Conservation (phyloP, 2,888 invertebrate genomes). For the Drosophila paranaensis region DNA sequence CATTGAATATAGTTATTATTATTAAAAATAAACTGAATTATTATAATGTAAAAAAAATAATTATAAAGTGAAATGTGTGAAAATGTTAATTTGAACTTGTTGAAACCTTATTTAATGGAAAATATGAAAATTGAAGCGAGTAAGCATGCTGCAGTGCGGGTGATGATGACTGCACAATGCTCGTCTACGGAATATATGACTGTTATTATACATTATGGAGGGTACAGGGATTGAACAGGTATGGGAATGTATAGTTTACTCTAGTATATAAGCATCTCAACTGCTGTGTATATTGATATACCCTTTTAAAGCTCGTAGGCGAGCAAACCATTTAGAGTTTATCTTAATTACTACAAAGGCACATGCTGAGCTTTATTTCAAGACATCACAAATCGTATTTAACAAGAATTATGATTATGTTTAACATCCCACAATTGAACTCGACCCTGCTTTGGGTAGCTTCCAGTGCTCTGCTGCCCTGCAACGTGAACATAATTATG, state of each 20-base stretch:
- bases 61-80: not conserved
- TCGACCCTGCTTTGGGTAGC: not conserved
- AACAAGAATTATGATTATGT: not conserved
- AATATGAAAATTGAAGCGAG: not conserved
- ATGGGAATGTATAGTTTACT: too few species aligned
- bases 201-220: too few species aligned
- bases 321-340: not conserved
- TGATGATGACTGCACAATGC: not conserved
- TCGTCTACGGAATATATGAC: too few species aligned
- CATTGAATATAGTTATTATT: not conserved
- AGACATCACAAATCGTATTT: not conserved
- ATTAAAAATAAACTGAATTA: not conserved
- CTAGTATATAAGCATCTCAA: too few species aligned
- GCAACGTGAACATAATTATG: not conserved
- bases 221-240: too few species aligned
- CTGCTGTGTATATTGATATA: too few species aligned
- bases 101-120: not conserved
- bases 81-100: not conserved
- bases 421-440: too few species aligned
- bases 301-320: not conserved
- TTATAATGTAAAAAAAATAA: too few species aligned
- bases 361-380: too few species aligned
- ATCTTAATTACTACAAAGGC: not conserved
- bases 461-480: not conserved
- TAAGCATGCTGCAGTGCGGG: not conserved